phyloP scores from a whole-genome alignment of 2,797 vertebrate species.

The Sternotherus odoratus region DNA sequence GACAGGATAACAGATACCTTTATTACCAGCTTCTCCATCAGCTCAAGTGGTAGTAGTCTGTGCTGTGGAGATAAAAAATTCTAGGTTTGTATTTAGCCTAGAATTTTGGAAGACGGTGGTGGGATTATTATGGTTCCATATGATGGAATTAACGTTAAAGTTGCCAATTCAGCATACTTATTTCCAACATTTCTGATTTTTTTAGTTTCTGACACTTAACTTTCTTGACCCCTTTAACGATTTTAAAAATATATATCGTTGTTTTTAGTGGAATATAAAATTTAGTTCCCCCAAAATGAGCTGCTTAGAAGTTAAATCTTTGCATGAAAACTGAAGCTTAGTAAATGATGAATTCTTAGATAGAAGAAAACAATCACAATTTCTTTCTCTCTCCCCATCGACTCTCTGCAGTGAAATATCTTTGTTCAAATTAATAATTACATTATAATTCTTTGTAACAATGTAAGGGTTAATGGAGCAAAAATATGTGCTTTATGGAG shows the following conservation, averaged over 20 bases:
- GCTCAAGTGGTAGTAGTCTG: neutral
- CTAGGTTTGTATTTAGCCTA: neutral
- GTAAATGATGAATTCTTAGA: neutral
- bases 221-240: neutral
- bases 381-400: neutral
- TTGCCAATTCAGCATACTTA: neutral
- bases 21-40: neutral
- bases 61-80: neutral
- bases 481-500: neutral
- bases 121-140: neutral
- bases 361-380: neutral
- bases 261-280: neutral
- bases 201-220: neutral
- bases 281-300: neutral
- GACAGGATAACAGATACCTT: neutral
- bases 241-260: neutral
- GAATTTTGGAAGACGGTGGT: neutral
- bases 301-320: neutral
- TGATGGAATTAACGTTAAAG: neutral
- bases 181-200: neutral
- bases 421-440: slow-evolving; percentile 37
- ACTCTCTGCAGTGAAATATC: neutral
- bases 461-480: slow-evolving; percentile 21
- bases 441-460: slow-evolving; percentile 13
- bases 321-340: neutral